phyloP scores from a whole-genome alignment of 2,888 invertebrate genomes.

The Eretmocerus hayati region DNA sequence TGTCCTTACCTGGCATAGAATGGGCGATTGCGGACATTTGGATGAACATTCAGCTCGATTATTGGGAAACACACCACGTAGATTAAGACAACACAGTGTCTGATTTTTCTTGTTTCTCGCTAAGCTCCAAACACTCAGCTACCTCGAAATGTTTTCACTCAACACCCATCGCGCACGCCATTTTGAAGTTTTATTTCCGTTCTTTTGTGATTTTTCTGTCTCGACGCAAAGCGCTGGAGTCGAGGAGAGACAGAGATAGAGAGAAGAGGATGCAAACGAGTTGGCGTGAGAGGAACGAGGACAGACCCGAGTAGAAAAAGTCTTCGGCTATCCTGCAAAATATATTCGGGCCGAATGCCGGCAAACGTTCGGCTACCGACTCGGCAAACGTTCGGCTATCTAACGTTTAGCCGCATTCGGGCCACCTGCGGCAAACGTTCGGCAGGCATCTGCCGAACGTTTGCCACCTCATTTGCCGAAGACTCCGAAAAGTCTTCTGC shows the following conservation, averaged over 20 bases:
- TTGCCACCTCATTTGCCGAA: too few species aligned
- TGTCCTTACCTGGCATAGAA: slow-evolving; percentile 47
- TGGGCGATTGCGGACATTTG: slow-evolving; percentile 46
- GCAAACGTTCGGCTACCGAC: too few species aligned
- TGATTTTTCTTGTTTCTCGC: neutral
- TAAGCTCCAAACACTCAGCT: neutral
- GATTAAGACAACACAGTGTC: neutral
- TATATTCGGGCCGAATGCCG: too few species aligned
- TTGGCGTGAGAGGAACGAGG: neutral
- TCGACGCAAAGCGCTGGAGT: too few species aligned
- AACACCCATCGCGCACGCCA: slow-evolving; percentile 36
- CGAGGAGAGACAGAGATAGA: neutral
- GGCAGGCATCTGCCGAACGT: too few species aligned
- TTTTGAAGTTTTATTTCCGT: slow-evolving; percentile 41
- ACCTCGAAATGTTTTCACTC: neutral
- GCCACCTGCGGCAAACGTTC: too few species aligned
- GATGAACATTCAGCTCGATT: slow-evolving; percentile 43
- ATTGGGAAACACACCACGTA: neutral
- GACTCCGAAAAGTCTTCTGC: too few species aligned
- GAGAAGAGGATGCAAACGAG: neutral
- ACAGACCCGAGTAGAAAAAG: too few species aligned
- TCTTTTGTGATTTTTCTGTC: slow-evolving; percentile 5
- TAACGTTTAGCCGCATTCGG: too few species aligned
- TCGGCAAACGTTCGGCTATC: too few species aligned
- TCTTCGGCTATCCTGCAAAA: too few species aligned